Conservation (phyloP, 2,888 invertebrate species). For the Thumatha senex region DNA sequence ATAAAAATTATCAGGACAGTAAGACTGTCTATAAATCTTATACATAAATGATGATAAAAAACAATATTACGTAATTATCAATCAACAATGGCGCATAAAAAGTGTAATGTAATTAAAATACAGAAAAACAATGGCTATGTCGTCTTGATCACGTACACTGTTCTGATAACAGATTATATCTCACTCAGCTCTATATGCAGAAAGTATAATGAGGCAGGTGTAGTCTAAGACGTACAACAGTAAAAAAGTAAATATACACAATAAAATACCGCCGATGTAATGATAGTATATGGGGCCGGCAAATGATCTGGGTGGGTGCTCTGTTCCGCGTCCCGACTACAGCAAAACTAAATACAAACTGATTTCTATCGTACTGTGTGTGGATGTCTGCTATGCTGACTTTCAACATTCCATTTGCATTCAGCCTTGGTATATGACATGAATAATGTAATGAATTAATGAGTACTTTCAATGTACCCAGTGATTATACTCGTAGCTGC, state of each 20-base stretch:
- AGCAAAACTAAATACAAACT: conserved; percentile 16
- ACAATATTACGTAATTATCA: conserved; percentile 2
- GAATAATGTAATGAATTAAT: conserved; percentile 54
- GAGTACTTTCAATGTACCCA: conserved; percentile 55
- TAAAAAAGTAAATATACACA: conserved; percentile 51
- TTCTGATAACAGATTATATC: conserved; percentile 4
- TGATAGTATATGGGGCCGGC: conserved; percentile 34
- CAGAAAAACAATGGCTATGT: conserved; percentile 13
- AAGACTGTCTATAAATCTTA: neutral
- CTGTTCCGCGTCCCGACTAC: too few species aligned
- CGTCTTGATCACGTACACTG: conserved; percentile 24
- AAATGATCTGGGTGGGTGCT: conserved; percentile 23
- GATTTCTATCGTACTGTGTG: conserved; percentile 23
- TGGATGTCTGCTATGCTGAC: conserved; percentile 15
- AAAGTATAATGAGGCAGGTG: conserved; percentile 47
- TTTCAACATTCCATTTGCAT: conserved; percentile 52
- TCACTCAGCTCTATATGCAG: conserved; percentile 7
- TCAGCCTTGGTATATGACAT: conserved; percentile 56
- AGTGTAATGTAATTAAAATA: conserved; percentile 13
- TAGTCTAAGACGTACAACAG: conserved; percentile 39
- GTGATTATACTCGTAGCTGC: conserved; percentile 20
- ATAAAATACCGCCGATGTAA: conserved; percentile 27
- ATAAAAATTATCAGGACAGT: conserved; percentile 13
- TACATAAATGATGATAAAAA: conserved; percentile 11
- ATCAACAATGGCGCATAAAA: conserved; percentile 20